A percentile compares a stretch with the other conserved stretches of the same genome.
Conservation (phyloP, 2,113 vertebrate species). For the Ranitomeya imitator region DNA sequence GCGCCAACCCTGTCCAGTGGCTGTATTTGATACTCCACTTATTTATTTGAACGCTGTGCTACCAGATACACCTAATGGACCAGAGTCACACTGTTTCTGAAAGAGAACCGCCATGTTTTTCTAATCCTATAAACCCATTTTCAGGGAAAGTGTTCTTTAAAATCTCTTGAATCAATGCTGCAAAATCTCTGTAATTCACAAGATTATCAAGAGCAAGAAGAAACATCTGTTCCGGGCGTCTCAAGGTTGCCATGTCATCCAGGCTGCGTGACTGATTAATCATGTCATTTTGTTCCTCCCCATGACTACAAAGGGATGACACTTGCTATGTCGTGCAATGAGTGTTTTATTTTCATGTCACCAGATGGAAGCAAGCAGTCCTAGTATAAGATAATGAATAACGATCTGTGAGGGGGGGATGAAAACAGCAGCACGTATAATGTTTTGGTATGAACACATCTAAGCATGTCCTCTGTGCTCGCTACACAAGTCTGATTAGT, state of each 20-base stretch:
- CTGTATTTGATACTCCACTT: too few species aligned
- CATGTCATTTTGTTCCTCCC: slow-evolving; percentile 35
- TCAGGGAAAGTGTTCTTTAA: neutral
- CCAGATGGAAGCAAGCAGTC: neutral
- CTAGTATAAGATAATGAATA: slow-evolving; percentile 5
- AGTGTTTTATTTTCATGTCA: neutral
- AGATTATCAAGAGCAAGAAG: slow-evolving; percentile 15
- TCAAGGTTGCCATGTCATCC: slow-evolving; percentile 43
- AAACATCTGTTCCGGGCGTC: slow-evolving; percentile 49
- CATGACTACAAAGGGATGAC: slow-evolving; percentile 21
- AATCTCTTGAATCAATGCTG: neutral
- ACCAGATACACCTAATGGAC: too few species aligned
- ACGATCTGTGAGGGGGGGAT: neutral
- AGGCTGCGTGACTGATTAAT: slow-evolving; percentile 45
- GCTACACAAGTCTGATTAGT: slow-evolving; percentile 35
- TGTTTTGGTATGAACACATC: slow-evolving; percentile 22
- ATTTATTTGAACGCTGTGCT: too few species aligned
- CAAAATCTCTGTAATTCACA: slow-evolving; percentile 32
- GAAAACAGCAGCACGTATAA: neutral
- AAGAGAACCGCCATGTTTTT: neutral
- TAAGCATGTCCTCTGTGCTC: neutral
- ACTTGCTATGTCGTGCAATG: neutral
- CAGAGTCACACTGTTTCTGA: neutral
- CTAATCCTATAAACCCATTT: neutral
- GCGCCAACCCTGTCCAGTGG: too few species aligned